These are phyloP conservation scores for Eulacestoma nigropectus DNA, from an alignment of 2,113 vertebrate genomes.

Conservation along the genomic window DNA sequence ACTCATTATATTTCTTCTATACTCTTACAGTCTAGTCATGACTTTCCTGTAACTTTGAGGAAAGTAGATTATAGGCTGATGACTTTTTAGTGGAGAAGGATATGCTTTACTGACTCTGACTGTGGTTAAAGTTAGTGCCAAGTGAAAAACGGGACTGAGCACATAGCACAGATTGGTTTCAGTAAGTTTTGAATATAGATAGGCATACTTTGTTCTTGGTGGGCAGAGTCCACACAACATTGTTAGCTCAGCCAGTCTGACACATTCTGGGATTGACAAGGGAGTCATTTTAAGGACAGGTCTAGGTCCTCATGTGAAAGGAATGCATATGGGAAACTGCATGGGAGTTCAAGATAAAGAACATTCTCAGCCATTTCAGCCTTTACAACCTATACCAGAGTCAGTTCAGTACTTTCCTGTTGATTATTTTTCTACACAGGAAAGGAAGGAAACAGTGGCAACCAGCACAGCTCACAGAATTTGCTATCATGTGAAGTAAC, in stretches of 20 bases:
- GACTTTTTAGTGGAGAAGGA: neutral
- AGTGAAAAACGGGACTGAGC: neutral
- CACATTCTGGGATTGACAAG: neutral
- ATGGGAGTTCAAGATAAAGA: neutral
- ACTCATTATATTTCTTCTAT: neutral
- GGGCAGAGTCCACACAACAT: neutral
- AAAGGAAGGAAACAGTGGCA: neutral
- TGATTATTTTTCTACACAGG: neutral
- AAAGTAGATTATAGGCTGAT: neutral
- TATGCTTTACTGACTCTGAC: neutral
- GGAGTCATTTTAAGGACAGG: neutral
- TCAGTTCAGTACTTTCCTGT: neutral
- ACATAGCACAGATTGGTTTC: neutral
- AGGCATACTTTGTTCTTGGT: neutral
- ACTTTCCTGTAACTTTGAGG: neutral
- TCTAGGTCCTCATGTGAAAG: neutral
- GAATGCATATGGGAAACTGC: neutral
- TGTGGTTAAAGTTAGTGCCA: neutral
- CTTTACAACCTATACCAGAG: neutral
- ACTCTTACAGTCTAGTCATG: neutral
- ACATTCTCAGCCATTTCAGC: neutral
- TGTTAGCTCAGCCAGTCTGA: neutral
- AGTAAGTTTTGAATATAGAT: neutral
- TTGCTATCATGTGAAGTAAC: neutral
- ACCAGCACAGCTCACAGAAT: neutral